Conservation (phyloP, 2,888 invertebrate genomes). For the Atherix ibis region DNA sequence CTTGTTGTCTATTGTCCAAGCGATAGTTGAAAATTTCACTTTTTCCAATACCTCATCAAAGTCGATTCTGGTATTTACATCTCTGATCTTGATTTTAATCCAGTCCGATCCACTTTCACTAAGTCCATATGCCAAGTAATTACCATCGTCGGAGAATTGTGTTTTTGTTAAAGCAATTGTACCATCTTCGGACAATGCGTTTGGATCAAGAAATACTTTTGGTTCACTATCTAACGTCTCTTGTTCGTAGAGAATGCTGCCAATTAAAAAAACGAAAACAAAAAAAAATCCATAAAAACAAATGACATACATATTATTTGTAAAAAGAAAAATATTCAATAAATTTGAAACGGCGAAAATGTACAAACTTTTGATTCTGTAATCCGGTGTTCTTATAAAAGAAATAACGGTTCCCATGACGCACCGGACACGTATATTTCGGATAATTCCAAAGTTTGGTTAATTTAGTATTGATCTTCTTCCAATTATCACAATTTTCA, state of each 20-base stretch:
- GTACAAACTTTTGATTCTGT: conserved; percentile 83
- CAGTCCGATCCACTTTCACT: conserved; percentile 93
- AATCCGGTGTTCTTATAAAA: conserved; percentile 87
- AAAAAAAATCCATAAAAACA: conserved; percentile 2
- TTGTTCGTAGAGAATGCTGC: conserved; percentile 81
- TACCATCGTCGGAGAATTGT: conserved; percentile 79
- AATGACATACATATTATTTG: neutral
- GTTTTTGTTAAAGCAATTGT: conserved; percentile 63
- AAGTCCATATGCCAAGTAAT: conserved; percentile 77
- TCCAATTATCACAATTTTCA: conserved; percentile 54
- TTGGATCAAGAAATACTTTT: conserved; percentile 87
- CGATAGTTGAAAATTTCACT: conserved; percentile 80
- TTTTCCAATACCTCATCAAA: conserved; percentile 78
- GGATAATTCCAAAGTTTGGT: conserved; percentile 92
- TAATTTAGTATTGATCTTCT: conserved; percentile 58
- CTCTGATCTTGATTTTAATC: conserved; percentile 74
- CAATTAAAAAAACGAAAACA: conserved; percentile 1
- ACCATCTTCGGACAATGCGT: conserved; percentile 78
- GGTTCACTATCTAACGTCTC: conserved; percentile 60
- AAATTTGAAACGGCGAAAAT: conserved; percentile 8
- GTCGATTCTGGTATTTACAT: conserved; percentile 60
- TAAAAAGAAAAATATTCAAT: too few species aligned
- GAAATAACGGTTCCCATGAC: conserved; percentile 66
- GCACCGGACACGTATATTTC: conserved; percentile 79
- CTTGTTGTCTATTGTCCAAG: conserved; percentile 90